A percentile compares a stretch with the other conserved stretches of the same genome.
phyloP scores from a whole-genome alignment of 2,888 invertebrate species.

The Apomyelois bistriatella region DNA sequence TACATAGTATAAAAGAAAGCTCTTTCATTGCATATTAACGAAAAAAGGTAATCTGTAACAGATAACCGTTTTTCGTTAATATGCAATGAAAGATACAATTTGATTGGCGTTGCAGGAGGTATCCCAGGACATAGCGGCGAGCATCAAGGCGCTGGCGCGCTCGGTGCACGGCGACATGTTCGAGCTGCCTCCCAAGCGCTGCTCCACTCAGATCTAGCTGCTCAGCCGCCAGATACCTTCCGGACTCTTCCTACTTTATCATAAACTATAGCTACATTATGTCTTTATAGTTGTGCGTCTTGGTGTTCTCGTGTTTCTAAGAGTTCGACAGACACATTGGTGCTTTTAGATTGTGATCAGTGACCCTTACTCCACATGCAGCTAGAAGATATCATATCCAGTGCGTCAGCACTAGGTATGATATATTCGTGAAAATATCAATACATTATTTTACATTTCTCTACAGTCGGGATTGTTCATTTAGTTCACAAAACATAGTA shows the following conservation, averaged over 20 bases:
- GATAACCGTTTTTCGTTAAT: not conserved
- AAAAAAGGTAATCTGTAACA: too few species aligned
- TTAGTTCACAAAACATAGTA: not conserved
- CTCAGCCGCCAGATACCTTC: slow-evolving; percentile 3
- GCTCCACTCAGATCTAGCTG: slow-evolving; percentile 89
- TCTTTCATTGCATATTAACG: too few species aligned
- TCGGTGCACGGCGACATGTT: slow-evolving; percentile 95
- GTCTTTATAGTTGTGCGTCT: slow-evolving; percentile 34
- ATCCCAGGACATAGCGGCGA: slow-evolving; percentile 91
- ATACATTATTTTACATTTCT: slow-evolving; percentile 5
- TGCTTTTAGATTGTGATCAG: slow-evolving; percentile 62
- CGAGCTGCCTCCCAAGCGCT: slow-evolving; percentile 91
- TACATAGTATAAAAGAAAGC: too few species aligned
- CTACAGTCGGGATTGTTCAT: not conserved
- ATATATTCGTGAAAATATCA: not conserved
- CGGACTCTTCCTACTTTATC: slow-evolving; percentile 25
- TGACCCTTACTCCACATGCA: slow-evolving; percentile 50
- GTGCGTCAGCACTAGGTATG: slow-evolving; percentile 11
- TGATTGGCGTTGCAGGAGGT: slow-evolving; percentile 66
- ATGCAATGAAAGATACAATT: not conserved
- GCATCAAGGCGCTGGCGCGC: slow-evolving; percentile 94
- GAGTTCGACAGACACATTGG: slow-evolving; percentile 45
- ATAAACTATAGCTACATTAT: slow-evolving; percentile 9
- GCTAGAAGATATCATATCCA: slow-evolving; percentile 3
- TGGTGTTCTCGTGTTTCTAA: slow-evolving; percentile 32